Base-by-base conservation (phyloP, 1,140 invertebrate genomes). In the Drosophila ohnishii region DNA sequence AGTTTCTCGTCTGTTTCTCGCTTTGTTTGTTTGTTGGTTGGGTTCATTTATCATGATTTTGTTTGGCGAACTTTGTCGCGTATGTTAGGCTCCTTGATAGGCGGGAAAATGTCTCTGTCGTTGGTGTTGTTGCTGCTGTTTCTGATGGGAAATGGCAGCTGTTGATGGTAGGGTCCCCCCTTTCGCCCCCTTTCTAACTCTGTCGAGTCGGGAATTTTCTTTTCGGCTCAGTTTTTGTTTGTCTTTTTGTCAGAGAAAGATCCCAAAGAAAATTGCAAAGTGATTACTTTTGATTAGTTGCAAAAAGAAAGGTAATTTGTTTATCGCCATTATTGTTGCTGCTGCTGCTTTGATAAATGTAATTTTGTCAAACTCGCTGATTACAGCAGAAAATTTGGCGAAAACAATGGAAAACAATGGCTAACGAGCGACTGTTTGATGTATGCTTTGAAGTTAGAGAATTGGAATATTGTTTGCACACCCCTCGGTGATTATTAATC, bases 201-300 rank as follows among this genome's bases (percentile, higher is more conserved):
- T 53, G 66, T 60, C 82, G 71, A 77, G 83, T 71, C 65, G 80
- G 62, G 69, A 56, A 60, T 79, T 86, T 82, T 75, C 71, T 44
- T 42, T 55, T 51, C 34, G 53, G 56, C 78, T 48, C 59, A 85
- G 75, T 85, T 88, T 88, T 74, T 88, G 85, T 88, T 88, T 84
- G 82, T 89, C 77, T 88, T 89, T 80, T 70, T 57, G 80, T 37
- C 67, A 57, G 63, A 60, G 62, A 40, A 44, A 61, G 72, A 63
- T 30, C 42, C 60, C 50, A 78, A 42, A 14, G 37, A 59, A 85
- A 85, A 85, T 85, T 85, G 84, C 84, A 88, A 80, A 88, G 85
- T 88, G 84, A 88, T 88, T 88, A 88, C 84, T 88, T 88, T 88
- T 88, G 84, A 88, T 88, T 88, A 89, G 84, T 88, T 88, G 84